phyloP scores from a whole-genome alignment of 2,888 invertebrate species.

The Dicycla oo region DNA sequence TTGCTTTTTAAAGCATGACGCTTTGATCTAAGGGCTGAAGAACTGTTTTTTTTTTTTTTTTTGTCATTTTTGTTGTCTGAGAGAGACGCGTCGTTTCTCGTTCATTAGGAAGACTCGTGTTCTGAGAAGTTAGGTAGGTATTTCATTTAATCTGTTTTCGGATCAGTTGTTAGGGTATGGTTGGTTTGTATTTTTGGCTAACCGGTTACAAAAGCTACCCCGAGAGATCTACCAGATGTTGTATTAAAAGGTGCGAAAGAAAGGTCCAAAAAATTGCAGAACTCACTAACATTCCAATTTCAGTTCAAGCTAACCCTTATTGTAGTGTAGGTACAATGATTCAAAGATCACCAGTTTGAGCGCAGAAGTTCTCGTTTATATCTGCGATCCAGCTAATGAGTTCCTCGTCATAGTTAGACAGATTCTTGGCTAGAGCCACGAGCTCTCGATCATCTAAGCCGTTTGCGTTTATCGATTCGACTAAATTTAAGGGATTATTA shows the following conservation, averaged over 20 bases:
- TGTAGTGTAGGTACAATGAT: conserved; percentile 26
- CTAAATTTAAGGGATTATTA: neutral
- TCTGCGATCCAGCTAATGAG: conserved; percentile 33
- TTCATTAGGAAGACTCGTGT: no score
- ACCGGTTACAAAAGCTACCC: no score
- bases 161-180: no score
- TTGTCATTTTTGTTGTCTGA: no score
- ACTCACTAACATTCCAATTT: neutral
- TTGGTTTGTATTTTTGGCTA: no score
- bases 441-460: conserved; percentile 41
- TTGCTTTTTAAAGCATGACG: conserved; percentile 28
- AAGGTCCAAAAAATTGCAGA: neutral
- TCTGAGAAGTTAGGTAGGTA: no score
- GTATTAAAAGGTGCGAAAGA: neutral
- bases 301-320: conserved; percentile 1
- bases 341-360: conserved; percentile 6
- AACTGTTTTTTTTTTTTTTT: no score
- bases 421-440: conserved; percentile 14
- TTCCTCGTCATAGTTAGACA: conserved; percentile 34
- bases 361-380: conserved; percentile 8
- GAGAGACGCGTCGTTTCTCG: no score
- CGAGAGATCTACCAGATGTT: neutral
- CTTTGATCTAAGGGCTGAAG: neutral
- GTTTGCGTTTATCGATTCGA: conserved; percentile 36
- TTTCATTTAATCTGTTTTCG: no score